Evolutionary conservation across 2,888 invertebrate species (phyloP), one percentile per base, ranked within the genome.

Genomic region (Thymelicus lineola): DNA sequence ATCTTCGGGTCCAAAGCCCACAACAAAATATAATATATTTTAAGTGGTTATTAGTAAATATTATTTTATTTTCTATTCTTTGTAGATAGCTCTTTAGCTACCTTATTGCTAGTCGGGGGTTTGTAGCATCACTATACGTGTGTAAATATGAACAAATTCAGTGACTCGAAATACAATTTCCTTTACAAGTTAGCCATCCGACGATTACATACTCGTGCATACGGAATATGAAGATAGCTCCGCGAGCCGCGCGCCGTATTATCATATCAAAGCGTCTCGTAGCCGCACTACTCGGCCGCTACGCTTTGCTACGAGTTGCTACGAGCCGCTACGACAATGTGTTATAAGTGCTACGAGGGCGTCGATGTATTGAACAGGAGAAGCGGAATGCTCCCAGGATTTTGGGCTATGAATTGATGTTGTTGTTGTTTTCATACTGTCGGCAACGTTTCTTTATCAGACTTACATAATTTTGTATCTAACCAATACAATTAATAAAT

Each of bases 181-280:
- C 45, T 14, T 38, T n/a, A 46, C 46, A 28, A 61, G 28, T 28
- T n/a, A 28, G 45, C 20, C 60, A n/a, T 46, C 60, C 60, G 60
- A 46, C 46, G 59, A 46, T 61, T 60, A 28, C 60, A 15, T 61
- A 20, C 20, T 20, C 20, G 20, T 20, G 5, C 28, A 28, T 28
- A 28, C 28, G 3, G 28, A 28, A 28, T 28, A 46, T 45, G 15
- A 46, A 61, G 60, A 61, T 61, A 61, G 60, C 46, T n/a, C 46
- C 48, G 10, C 45, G n/a, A 14, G 28, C 35, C 17, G 48, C 15
- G 46, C 62, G 35, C 48, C 35, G 35, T 35, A 48, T 62, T 48
- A 62, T 48, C 62, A 62, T 62, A 62, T 62, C 62, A 62, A 62
- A 62, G 62, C 48, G 62, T 15, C 48, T 61, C 61, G 45, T 42